These are phyloP conservation scores for Ips nitidus DNA, from an alignment of 1,140 invertebrate genomes.

Conservation along the genomic window DNA sequence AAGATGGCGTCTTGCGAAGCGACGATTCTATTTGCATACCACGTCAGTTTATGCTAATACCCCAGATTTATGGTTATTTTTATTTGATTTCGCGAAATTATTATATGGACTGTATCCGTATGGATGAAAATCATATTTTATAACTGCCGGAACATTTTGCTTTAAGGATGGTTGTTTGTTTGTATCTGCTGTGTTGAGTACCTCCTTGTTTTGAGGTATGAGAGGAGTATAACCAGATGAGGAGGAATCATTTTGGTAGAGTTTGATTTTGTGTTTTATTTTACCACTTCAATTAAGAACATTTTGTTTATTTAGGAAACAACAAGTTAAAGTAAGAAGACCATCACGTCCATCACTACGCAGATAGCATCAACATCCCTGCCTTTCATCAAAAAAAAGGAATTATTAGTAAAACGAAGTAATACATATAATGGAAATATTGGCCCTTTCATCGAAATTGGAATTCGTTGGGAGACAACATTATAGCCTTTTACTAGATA, in stretches of 20 bases:
- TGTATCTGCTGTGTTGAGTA: no score
- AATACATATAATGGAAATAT: not conserved
- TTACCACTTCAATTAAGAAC: no score
- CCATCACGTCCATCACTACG: no score
- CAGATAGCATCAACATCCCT: no score
- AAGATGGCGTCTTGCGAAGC: slow-evolving; percentile 47
- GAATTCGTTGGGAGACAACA: not conserved
- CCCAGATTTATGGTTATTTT: slow-evolving; percentile 53
- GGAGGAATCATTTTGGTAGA: no score
- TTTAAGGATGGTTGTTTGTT: not conserved
- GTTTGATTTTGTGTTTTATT: no score
- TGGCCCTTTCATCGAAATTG: not conserved
- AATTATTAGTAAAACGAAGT: no score
- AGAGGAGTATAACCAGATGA: no score
- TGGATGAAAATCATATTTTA: slow-evolving; percentile 55
- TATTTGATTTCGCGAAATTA: slow-evolving; percentile 55
- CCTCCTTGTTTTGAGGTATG: no score
- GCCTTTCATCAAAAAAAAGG: no score
- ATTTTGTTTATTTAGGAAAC: no score
- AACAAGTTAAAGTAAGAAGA: no score
- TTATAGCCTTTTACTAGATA: slow-evolving; percentile 4
- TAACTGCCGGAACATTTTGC: slow-evolving; percentile 41
- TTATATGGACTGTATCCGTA: slow-evolving; percentile 56
- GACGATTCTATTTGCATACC: slow-evolving; percentile 50
- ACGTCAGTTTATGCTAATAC: slow-evolving; percentile 52